Evolutionary conservation across 2,113 vertebrate species (phyloP), one percentile per base, ranked within the genome.

Genomic region (Apodemus speciosus): DNA sequence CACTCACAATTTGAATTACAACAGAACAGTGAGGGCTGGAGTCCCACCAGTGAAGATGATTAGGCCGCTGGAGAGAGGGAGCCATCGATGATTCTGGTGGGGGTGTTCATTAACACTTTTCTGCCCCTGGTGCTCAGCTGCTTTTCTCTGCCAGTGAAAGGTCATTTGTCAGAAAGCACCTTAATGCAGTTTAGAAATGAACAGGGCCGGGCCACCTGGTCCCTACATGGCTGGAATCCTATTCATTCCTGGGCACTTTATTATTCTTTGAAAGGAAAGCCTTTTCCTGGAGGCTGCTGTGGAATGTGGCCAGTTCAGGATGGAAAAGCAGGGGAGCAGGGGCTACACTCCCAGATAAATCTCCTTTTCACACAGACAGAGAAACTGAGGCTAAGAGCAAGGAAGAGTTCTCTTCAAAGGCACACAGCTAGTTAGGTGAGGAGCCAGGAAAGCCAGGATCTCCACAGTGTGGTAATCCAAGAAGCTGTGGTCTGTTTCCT

Each of bases 151-250:
- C 79, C 8, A 32, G 62, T 72, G 30, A 92, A 93, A 97, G 92
- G 95, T 89, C 83, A 75, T 96, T 95, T 91, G 87, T 96, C 89
- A 85, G 30, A 71, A 94, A 85, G 56, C 13, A 68, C 91, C 85
- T 73, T 93, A 95, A 96, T 94, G 91, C 53, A 79, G 72, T 95
- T 95, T 93, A 85, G 68, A 94, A 92, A 93, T 81, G 93, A 90
- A 51, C 5, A 0, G 49, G 53, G 60, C 73, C 84, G 2, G 16
- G 73, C 95, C 96, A 96, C 96, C 96, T 94, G 95, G 84, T 96
- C 93, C 92, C 93, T 72, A 5, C 76, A 18, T 4, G 86, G 89
- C 85, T 77, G 46, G 85, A 80, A 79, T 90, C 93, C n/a, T 40
- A 5, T 90, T 88, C 90, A 64, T 84, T 90, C 46, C 85, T n/a